Evolutionary conservation across 2,113 vertebrate species (phyloP), one percentile per base, ranked within the genome.

Genomic region (Hemicordylus capensis): DNA sequence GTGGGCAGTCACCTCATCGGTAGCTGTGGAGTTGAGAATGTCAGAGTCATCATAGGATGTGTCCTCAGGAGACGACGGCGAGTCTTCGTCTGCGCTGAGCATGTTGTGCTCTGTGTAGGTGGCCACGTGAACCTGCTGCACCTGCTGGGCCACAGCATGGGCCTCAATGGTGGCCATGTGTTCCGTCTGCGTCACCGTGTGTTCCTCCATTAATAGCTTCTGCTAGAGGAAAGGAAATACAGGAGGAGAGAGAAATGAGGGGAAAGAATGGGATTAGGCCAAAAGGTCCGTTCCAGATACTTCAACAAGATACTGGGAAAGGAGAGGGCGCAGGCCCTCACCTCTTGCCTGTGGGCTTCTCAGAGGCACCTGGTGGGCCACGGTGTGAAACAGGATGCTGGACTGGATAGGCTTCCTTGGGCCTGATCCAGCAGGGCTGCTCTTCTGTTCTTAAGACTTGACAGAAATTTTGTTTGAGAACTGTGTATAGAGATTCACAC

Each of bases 81-180:
- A 99, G 94, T 99, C 98, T 86, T 99, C 99, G 0, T 99, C 98
- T 0, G 98, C 98, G 0, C 98, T 99, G 91, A 99, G 94, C 98
- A 99, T 99, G 81, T 97, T 95, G 69, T 99, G 95, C 67, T 99
- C 98, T 0, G 98, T 98, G 89, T 97, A 99, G 9, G 98, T 98
- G 90, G 98, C 96, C 87, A 99, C 98, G 0, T 99, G 97, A 88
- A 98, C 98, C 96, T 98, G 98, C 91, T 98, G 97, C 3, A 99
- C 97, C 93, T 99, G 98, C 76, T 99, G 98, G 84, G 97, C 97
- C 93, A 99, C 98, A 6, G 98, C 97, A 37, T 98, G 97, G 22
- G 98, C 98, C 95, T 99, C 98, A 56, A 99, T 98, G 91, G 98
- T 99, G 44, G 98, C 98, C 98, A 99, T 98, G 96, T 98, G 98